phyloP scores from a whole-genome alignment of 2,113 vertebrate genomes.

The Boulengeromyrus knoepffleri region DNA sequence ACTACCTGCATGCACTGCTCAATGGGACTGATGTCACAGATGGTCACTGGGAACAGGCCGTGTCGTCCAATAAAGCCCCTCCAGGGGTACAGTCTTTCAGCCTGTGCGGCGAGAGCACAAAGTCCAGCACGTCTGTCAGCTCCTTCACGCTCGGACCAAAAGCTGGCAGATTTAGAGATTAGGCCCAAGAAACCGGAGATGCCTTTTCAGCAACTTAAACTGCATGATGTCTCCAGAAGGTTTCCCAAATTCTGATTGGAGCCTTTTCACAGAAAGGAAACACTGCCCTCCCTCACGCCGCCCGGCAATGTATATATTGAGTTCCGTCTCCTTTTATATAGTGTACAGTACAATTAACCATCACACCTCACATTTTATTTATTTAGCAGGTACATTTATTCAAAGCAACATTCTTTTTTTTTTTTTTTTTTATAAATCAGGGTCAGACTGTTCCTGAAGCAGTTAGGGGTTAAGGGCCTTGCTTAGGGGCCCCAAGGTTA shows the following conservation, averaged over 20 bases:
- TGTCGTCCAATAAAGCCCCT: conserved; percentile 57
- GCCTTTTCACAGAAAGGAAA: not conserved
- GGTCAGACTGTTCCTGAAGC: not conserved
- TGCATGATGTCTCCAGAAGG: not conserved
- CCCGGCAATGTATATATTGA: not conserved
- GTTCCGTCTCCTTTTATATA: not conserved
- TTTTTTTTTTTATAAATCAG: not conserved
- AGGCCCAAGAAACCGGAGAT: not conserved
- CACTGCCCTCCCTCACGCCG: not conserved
- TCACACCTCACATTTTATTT: not conserved
- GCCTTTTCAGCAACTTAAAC: not conserved
- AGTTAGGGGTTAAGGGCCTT: not conserved
- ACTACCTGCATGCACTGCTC: conserved; percentile 65
- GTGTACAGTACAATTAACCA: not conserved
- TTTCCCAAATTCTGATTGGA: not conserved
- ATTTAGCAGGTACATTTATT: not conserved
- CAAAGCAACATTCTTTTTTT: not conserved
- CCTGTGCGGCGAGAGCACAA: conserved; percentile 42
- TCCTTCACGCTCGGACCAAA: not conserved
- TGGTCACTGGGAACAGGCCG: conserved; percentile 50
- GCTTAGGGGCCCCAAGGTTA: not conserved
- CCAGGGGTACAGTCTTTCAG: conserved; percentile 57
- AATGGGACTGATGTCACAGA: conserved; percentile 53
- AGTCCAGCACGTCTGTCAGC: not conserved
- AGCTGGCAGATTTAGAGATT: not conserved